These are phyloP conservation scores for Tapera naevia DNA, from an alignment of 2,797 vertebrate species.

Conservation along the genomic window DNA sequence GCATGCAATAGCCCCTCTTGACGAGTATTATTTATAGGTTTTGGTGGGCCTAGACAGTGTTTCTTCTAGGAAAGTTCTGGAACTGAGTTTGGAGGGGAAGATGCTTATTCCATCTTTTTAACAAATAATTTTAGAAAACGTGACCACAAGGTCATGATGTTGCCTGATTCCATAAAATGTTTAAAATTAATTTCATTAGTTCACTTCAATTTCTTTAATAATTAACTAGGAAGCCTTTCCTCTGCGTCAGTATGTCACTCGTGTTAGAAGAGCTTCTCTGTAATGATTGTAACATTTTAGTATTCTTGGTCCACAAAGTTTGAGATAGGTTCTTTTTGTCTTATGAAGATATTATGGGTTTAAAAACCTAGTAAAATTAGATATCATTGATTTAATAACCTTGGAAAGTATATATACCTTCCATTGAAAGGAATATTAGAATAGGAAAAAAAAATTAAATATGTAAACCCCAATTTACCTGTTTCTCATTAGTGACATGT, in stretches of 20 bases:
- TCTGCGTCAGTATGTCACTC: neutral
- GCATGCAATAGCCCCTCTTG: no score
- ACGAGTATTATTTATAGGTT: no score
- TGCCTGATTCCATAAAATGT: slow-evolving; percentile 57
- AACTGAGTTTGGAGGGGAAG: no score
- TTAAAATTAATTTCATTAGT: slow-evolving; percentile 70
- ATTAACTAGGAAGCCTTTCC: slow-evolving; percentile 37
- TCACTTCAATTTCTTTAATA: slow-evolving; percentile 54
- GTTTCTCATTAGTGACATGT: neutral
- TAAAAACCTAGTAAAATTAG: neutral
- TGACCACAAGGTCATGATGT: slow-evolving; percentile 21
- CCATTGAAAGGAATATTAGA: neutral
- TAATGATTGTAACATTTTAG: neutral
- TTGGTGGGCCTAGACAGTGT: no score
- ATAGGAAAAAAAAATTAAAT: neutral
- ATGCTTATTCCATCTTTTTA: neutral
- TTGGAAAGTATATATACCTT: neutral
- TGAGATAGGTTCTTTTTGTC: neutral
- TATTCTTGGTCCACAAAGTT: neutral
- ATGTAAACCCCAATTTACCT: neutral
- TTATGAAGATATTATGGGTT: neutral
- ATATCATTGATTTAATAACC: neutral
- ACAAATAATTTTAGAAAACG: neutral
- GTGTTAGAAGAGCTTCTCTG: neutral
- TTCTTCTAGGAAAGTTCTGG: no score